These are phyloP conservation scores for Engystomops pustulosus DNA, from an alignment of 2,113 vertebrate species.

Conservation along the genomic window DNA sequence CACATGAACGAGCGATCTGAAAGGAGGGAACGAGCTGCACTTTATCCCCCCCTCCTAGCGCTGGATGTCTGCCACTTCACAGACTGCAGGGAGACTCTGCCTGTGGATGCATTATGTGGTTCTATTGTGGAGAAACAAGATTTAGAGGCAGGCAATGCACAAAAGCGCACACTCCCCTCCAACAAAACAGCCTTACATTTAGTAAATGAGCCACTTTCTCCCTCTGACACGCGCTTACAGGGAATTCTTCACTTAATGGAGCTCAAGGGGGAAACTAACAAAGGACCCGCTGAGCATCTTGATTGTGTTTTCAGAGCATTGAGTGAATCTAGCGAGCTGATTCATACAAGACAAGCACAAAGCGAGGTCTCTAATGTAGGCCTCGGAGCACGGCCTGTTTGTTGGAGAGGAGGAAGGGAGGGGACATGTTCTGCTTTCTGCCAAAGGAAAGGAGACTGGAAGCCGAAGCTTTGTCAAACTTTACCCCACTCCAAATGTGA, in stretches of 20 bases:
- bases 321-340: slow-evolving; percentile 62
- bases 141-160: slow-evolving; percentile 73
- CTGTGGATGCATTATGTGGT: slow-evolving; percentile 63
- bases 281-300: slow-evolving; percentile 66
- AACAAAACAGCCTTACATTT: slow-evolving; percentile 71
- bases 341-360: slow-evolving; percentile 58
- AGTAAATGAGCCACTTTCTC: slow-evolving; percentile 72
- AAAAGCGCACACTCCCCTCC: slow-evolving; percentile 66
- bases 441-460: background rate
- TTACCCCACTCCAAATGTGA: background rate
- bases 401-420: slow-evolving; percentile 28
- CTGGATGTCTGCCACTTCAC: slow-evolving; percentile 61
- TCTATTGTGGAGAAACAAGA: slow-evolving; percentile 69
- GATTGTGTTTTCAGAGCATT: slow-evolving; percentile 63
- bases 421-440: background rate
- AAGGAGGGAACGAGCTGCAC: background rate
- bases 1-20: slow-evolving; percentile 35
- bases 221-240: slow-evolving; percentile 73
- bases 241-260: slow-evolving; percentile 74
- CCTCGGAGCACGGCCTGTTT: slow-evolving; percentile 44
- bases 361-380: slow-evolving; percentile 57
- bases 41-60: slow-evolving; percentile 36
- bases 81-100: slow-evolving; percentile 60
- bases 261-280: slow-evolving; percentile 66
- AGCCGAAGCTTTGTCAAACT: slow-evolving; percentile 16